Percentiles rank a stretch among this genome's conserved stretches.
phyloP scores from a whole-genome alignment of 23 tunicate genomes.

The Pegea sp. region DNA sequence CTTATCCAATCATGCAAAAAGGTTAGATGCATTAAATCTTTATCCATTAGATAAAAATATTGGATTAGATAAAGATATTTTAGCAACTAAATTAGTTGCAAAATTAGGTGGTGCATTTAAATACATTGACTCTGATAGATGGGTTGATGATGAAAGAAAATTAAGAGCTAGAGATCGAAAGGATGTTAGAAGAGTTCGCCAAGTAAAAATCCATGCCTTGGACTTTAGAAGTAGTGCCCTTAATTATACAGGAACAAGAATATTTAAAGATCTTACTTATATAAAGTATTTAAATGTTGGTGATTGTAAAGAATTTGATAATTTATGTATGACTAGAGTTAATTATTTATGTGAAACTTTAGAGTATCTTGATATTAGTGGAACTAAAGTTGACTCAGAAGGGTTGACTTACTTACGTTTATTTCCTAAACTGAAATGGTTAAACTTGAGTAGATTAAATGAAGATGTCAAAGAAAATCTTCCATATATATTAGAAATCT shows the following conservation, averaged over 20 bases:
- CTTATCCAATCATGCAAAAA: too few species aligned
- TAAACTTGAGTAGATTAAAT: slow-evolving; percentile 36
- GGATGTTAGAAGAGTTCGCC: neutral
- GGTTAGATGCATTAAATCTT: too few species aligned
- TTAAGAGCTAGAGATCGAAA: slow-evolving; percentile 7
- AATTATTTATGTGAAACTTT: slow-evolving; percentile 27
- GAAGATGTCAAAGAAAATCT: slow-evolving; percentile 6
- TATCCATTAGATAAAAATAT: too few species aligned
- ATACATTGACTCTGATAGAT: slow-evolving; percentile 32
- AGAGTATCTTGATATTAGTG: slow-evolving; percentile 62
- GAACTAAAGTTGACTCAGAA: slow-evolving; percentile 29
- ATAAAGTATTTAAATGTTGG: slow-evolving; percentile 39
- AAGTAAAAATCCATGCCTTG: slow-evolving; percentile 10
- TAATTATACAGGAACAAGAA: slow-evolving; percentile 13
- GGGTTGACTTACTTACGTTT: slow-evolving; percentile 22
- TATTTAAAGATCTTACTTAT: slow-evolving; percentile 12
- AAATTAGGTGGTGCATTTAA: slow-evolving; percentile 50
- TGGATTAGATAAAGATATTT: too few species aligned
- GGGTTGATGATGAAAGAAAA: slow-evolving; percentile 21
- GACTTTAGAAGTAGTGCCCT: slow-evolving; percentile 21
- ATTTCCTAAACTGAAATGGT: slow-evolving; percentile 24
- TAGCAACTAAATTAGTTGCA: slow-evolving; percentile 9
- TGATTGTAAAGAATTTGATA: slow-evolving; percentile 25
- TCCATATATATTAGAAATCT: slow-evolving; percentile 33
- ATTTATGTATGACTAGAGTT: slow-evolving; percentile 15